Conservation (phyloP, 2,888 invertebrate genomes). For the Cerastis leucographa region DNA sequence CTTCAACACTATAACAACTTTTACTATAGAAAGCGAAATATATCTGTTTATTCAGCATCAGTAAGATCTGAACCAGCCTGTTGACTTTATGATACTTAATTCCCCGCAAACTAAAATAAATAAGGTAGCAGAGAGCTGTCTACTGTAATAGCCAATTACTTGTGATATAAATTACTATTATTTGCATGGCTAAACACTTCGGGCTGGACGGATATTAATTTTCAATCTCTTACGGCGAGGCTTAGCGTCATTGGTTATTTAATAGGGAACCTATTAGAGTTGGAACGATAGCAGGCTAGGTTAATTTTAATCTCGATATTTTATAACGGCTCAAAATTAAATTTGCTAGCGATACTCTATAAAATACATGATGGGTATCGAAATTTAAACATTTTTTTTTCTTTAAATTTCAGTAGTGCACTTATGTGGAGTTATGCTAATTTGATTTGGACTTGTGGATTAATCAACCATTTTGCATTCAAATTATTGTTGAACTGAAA, state of each 20-base stretch:
- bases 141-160: constrained; percentile 59
- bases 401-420: no score
- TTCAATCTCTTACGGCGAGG: constrained; percentile 49
- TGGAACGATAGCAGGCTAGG: not conserved
- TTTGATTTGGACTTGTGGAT: not conserved
- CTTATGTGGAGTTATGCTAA: not conserved
- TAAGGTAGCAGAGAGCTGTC: constrained; percentile 70
- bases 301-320: not conserved
- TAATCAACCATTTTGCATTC: not conserved
- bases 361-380: not conserved
- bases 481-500: constrained; percentile 11
- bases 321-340: not conserved
- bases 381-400: no score
- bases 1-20: not conserved
- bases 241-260: constrained; percentile 36
- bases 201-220: constrained; percentile 50
- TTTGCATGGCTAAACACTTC: constrained; percentile 50
- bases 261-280: constrained; percentile 35
- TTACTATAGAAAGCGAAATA: constrained; percentile 2
- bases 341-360: not conserved
- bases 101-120: constrained; percentile 56
- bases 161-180: constrained; percentile 55
- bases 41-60: not conserved
- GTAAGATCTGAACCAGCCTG: constrained; percentile 9
- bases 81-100: constrained; percentile 18